phyloP scores from a whole-genome alignment of 1,140 invertebrate genomes.

The Rhagoletis zephyria region DNA sequence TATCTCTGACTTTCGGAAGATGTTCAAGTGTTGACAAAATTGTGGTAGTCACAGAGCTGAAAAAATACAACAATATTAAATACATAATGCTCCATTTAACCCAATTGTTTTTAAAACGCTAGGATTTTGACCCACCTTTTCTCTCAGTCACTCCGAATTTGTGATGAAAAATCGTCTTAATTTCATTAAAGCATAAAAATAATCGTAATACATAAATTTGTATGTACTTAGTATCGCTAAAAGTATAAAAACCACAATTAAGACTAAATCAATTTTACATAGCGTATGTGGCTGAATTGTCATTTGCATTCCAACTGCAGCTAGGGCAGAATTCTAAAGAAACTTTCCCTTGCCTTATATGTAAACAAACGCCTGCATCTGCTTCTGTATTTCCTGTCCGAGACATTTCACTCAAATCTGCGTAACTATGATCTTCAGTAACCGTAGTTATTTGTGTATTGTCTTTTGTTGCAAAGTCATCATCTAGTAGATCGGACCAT shows the following conservation, averaged over 20 bases:
- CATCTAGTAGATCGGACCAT: not conserved
- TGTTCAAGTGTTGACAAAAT: not conserved
- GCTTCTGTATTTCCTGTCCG: not conserved
- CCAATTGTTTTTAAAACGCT: not conserved
- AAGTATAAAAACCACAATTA: not conserved
- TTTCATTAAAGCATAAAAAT: constrained; percentile 24
- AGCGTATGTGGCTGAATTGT: not conserved
- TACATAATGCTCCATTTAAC: not conserved
- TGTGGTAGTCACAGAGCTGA: constrained; percentile 13
- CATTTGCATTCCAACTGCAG: constrained; percentile 26
- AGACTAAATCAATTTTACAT: constrained; percentile 1
- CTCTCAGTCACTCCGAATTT: constrained; percentile 3
- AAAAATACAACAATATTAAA: constrained; percentile 21
- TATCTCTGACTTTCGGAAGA: no score
- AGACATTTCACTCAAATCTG: not conserved
- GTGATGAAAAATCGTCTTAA: constrained; percentile 2
- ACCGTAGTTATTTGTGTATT: not conserved
- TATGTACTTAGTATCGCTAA: constrained; percentile 3
- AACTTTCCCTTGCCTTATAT: constrained; percentile 45
- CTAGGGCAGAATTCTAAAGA: constrained; percentile 32
- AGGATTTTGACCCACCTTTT: constrained; percentile 24
- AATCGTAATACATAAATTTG: not conserved
- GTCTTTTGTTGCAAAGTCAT: not conserved
- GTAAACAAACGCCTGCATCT: constrained; percentile 34
- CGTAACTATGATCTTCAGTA: constrained; percentile 9